Conservation (phyloP, 1,140 invertebrate genomes). For the Drosophila punjabiensis region DNA sequence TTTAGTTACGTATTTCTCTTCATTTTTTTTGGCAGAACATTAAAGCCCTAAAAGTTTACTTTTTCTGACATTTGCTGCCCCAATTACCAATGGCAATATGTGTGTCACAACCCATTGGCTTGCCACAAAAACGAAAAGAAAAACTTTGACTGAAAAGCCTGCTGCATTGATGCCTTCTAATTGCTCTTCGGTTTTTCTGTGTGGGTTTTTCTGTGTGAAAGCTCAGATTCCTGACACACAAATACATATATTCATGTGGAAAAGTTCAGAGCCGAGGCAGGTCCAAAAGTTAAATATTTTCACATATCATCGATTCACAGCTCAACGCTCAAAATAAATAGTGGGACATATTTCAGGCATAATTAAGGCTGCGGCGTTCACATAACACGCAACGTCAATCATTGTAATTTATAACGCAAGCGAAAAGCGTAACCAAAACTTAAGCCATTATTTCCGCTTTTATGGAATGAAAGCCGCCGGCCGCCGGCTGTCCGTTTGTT, state of each 20-base stretch:
- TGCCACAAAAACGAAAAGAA: constrained; percentile 12
- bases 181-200: constrained; percentile 26
- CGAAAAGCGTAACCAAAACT: constrained; percentile 53
- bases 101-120: constrained; percentile 23
- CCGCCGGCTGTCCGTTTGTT: constrained; percentile 22
- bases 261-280: neutral
- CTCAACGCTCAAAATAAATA: constrained; percentile 41
- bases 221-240: constrained; percentile 5
- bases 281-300: constrained; percentile 32
- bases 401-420: constrained; percentile 67
- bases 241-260: neutral
- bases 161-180: constrained; percentile 24
- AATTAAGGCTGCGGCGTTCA: constrained; percentile 31
- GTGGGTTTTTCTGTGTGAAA: neutral
- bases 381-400: constrained; percentile 68
- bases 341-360: constrained; percentile 42
- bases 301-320: constrained; percentile 15
- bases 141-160: neutral
- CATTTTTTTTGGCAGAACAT: too few relatives aligned
- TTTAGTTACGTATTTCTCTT: too few relatives aligned
- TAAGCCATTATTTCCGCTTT: constrained; percentile 74
- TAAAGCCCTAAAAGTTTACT: neutral
- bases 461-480: constrained; percentile 44
- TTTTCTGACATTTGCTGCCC: neutral
- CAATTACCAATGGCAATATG: constrained; percentile 18